Percentiles rank a stretch among this genome's conserved stretches.
Conservation (phyloP, 23 tunicate species). For the Diplosoma virens region DNA sequence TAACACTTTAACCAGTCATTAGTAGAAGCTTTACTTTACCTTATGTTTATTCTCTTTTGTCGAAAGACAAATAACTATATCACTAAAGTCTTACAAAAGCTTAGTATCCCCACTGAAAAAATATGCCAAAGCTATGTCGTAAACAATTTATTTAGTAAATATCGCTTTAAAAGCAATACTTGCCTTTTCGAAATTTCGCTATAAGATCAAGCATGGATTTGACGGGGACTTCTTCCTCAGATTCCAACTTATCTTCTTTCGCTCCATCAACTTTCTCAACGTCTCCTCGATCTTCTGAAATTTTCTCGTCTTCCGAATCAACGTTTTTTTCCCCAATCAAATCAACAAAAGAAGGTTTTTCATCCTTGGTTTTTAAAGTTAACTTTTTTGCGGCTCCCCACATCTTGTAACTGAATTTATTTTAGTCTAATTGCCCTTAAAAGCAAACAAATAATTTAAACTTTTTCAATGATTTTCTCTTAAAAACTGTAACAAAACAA, state of each 20-base stretch:
- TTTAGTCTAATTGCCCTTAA: background rate
- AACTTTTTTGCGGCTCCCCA: conserved; percentile 10
- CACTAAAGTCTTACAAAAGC: too few species aligned
- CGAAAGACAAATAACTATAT: too few species aligned
- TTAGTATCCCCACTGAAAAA: too few species aligned
- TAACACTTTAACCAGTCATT: too few species aligned
- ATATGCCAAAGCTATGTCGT: too few species aligned
- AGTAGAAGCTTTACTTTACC: too few species aligned
- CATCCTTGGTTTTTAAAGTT: background rate
- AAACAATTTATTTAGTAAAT: too few species aligned
- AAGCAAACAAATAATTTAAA: background rate
- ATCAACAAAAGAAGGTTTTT: background rate
- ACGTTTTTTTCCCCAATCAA: background rate
- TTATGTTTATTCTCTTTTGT: too few species aligned
- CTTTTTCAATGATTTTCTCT: background rate
- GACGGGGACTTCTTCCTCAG: background rate
- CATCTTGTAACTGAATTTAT: background rate
- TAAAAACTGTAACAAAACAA: too few species aligned
- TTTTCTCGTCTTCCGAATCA: background rate
- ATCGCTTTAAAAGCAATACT: too few species aligned
- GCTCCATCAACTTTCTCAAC: background rate
- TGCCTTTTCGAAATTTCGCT: background rate
- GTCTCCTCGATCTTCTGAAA: background rate
- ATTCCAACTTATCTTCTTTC: background rate
- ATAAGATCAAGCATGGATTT: background rate